A percentile compares a stretch with the other conserved stretches of the same genome.
Evolutionary conservation across 35 echinoderm and acorn worm species (phyloP).

Genomic region (Anneissia japonica): DNA sequence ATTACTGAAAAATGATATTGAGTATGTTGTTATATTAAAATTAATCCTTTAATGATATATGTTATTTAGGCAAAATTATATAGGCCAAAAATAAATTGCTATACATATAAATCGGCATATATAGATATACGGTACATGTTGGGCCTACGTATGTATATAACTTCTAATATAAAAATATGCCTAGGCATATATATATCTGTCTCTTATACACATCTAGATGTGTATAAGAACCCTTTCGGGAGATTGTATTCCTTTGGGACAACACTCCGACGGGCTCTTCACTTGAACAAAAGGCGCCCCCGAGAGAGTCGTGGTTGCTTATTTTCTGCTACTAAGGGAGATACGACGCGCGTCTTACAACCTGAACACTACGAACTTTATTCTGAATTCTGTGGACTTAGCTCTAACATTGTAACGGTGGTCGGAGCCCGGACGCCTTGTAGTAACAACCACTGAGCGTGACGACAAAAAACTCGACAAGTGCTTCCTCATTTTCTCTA

Average conservation of each 20-base stretch:
- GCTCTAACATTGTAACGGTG: background rate
- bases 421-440: background rate
- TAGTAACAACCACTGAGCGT: background rate
- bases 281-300: conserved; percentile 62
- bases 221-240: conserved; percentile 8
- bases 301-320: conserved; percentile 20
- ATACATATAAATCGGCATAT: background rate
- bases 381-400: conserved; percentile 6
- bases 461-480: background rate
- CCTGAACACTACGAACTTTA: conserved; percentile 30
- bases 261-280: conserved; percentile 42
- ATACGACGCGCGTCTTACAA: conserved; percentile 18
- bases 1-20: too few species aligned
- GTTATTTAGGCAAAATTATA: too few species aligned
- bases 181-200: background rate
- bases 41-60: too few species aligned
- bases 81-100: background rate
- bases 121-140: background rate
- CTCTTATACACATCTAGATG: background rate
- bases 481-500: background rate
- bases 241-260: conserved; percentile 33
- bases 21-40: too few species aligned
- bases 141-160: background rate
- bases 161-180: background rate
- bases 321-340: conserved; percentile 8